These are phyloP conservation scores for Noctuana brunneofusca DNA, from an alignment of 2,888 invertebrate species.

Conservation along the genomic window DNA sequence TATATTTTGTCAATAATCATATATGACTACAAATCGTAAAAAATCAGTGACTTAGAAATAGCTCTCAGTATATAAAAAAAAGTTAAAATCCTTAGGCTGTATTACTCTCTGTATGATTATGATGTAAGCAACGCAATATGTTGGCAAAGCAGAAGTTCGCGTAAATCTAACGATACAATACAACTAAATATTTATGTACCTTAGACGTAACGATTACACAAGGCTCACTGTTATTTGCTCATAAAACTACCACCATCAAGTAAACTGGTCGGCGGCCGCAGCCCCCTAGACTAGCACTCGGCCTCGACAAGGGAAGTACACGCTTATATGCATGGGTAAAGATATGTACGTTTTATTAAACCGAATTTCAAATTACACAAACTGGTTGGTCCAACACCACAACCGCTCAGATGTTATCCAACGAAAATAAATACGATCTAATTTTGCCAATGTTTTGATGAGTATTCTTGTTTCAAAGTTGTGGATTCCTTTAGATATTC, in stretches of 20 bases:
- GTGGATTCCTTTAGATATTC: conserved; percentile 68
- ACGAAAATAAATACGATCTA: conserved; percentile 55
- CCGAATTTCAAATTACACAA: conserved; percentile 58
- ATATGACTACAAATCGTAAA: conserved; percentile 70
- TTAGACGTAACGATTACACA: conserved; percentile 80
- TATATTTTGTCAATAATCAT: conserved; percentile 60
- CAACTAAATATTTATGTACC: conserved; percentile 81
- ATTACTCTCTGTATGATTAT: conserved; percentile 80
- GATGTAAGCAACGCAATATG: conserved; percentile 81
- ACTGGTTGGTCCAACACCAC: conserved; percentile 73
- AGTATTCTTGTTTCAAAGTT: conserved; percentile 72
- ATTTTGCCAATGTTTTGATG: conserved; percentile 68
- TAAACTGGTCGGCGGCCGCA: conserved; percentile 50
- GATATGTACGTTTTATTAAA: conserved; percentile 77
- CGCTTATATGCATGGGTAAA: conserved; percentile 70
- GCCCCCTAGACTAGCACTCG: conserved; percentile 56
- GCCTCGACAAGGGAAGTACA: conserved; percentile 54
- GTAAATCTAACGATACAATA: conserved; percentile 81
- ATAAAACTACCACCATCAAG: conserved; percentile 61
- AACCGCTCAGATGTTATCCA: conserved; percentile 63
- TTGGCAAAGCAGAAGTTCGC: conserved; percentile 82
- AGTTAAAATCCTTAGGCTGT: conserved; percentile 83
- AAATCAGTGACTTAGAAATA: conserved; percentile 81
- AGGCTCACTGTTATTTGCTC: conserved; percentile 73
- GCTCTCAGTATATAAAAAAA: conserved; percentile 81